phyloP scores from a whole-genome alignment of 2,888 invertebrate species.

The Tipula unca region DNA sequence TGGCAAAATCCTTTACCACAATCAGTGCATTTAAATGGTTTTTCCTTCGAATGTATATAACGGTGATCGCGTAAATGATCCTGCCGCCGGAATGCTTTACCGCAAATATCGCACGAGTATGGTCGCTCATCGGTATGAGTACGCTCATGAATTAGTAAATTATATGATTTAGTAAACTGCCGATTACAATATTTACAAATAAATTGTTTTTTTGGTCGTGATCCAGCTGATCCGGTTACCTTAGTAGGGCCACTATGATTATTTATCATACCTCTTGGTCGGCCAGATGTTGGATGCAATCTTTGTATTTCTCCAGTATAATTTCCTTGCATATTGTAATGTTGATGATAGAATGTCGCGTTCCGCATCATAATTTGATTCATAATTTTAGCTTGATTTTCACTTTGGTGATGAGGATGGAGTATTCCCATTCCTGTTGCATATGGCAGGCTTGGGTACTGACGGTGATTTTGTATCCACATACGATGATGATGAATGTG shows the following conservation, averaged over 20 bases:
- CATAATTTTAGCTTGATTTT: constrained; percentile 50
- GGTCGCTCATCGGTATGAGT: constrained; percentile 96
- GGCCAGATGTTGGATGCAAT: constrained; percentile 24
- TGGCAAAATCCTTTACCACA: constrained; percentile 99
- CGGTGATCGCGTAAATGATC: constrained; percentile 89
- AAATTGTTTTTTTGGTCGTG: constrained; percentile 73
- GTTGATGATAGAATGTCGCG: constrained; percentile 58
- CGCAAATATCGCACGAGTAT: constrained; percentile 92
- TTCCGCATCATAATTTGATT: constrained; percentile 63
- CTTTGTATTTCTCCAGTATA: not conserved
- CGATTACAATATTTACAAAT: constrained; percentile 97
- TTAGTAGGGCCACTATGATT: constrained; percentile 48
- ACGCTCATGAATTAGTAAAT: constrained; percentile 91
- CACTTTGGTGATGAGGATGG: not conserved
- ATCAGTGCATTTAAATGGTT: constrained; percentile 93
- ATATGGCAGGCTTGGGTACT: not conserved
- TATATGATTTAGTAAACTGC: constrained; percentile 97
- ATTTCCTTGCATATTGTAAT: constrained; percentile 21
- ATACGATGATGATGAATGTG: constrained; percentile 26
- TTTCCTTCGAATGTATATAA: constrained; percentile 97
- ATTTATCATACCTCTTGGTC: constrained; percentile 35
- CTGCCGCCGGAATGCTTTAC: constrained; percentile 90
- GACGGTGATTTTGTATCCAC: constrained; percentile 28
- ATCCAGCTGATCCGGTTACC: constrained; percentile 49
- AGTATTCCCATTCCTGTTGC: not conserved